A percentile compares a stretch with the other conserved stretches of the same genome.
phyloP scores from a whole-genome alignment of 2,113 vertebrate genomes.

The Ceuthmochares aereus region DNA sequence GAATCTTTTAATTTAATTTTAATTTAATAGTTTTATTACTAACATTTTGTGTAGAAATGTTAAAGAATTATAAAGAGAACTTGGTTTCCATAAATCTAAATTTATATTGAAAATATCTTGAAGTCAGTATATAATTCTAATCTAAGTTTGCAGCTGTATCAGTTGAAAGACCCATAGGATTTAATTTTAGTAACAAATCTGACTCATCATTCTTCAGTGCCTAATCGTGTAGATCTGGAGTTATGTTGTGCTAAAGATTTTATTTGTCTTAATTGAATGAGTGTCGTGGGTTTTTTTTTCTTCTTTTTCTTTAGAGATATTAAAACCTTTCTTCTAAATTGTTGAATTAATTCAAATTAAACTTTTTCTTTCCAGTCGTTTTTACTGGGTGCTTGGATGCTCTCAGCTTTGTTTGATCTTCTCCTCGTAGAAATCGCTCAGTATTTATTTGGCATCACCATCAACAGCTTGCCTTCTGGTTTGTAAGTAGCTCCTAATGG shows the following conservation, averaged over 20 bases:
- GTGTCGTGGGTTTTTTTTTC: background rate
- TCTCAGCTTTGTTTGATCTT: constrained; percentile 81
- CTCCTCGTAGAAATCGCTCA: constrained; percentile 77
- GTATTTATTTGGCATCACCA: constrained; percentile 71
- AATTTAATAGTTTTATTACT: background rate
- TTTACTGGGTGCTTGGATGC: constrained; percentile 81
- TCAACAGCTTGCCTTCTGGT: constrained; percentile 81
- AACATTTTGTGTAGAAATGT: background rate
- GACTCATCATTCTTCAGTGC: background rate
- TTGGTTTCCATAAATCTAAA: background rate
- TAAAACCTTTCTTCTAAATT: background rate
- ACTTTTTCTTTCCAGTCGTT: constrained; percentile 77
- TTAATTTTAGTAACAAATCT: background rate
- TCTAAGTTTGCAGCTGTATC: background rate
- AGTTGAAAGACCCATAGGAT: background rate
- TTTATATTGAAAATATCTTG: background rate
- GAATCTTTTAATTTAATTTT: background rate
- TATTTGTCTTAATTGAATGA: background rate
- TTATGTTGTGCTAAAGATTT: background rate
- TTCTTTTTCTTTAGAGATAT: background rate
- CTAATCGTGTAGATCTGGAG: background rate
- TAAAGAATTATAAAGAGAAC: background rate
- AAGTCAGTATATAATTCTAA: background rate
- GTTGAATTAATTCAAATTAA: background rate
- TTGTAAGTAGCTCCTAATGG: constrained; percentile 80